Conservation (phyloP, 1,140 invertebrate genomes). For the Nilaparvata lugens region DNA sequence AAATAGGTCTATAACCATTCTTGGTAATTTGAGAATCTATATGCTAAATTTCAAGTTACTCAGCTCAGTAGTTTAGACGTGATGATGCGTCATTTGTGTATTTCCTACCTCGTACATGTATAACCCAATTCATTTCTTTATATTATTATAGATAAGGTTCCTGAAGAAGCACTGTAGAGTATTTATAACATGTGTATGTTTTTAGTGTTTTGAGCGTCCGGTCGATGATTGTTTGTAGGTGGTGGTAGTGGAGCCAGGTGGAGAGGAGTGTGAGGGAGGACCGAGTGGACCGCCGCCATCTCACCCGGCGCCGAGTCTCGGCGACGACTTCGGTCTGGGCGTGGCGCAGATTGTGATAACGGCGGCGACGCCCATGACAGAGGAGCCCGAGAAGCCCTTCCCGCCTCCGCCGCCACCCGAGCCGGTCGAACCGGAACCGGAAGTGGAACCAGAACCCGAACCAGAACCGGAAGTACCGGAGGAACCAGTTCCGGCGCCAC, state of each 20-base stretch:
- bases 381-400: slow-evolving; percentile 59
- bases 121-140: too few relatives aligned
- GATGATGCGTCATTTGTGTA: too few relatives aligned
- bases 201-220: too few relatives aligned
- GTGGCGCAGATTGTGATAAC: slow-evolving; percentile 82
- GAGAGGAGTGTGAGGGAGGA: slow-evolving; percentile 2
- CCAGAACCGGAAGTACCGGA: slow-evolving; percentile 9
- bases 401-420: slow-evolving; percentile 38
- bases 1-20: too few relatives aligned
- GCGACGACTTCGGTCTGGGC: slow-evolving; percentile 43
- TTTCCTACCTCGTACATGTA: too few relatives aligned
- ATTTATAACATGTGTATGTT: too few relatives aligned
- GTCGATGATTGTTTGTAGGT: neutral
- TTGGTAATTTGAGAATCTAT: too few relatives aligned
- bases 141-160: too few relatives aligned
- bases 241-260: slow-evolving; percentile 9
- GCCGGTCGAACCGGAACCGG: slow-evolving; percentile 13
- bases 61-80: too few relatives aligned
- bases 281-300: neutral
- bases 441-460: slow-evolving; percentile 16
- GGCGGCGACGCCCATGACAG: slow-evolving; percentile 76
- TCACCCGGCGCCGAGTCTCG: neutral
- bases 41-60: too few relatives aligned
- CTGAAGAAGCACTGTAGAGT: too few relatives aligned
- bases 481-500: neutral